Percentiles rank a stretch among this genome's conserved stretches.
Conservation (phyloP, 2,888 invertebrate species). For the Ormia ochracea region DNA sequence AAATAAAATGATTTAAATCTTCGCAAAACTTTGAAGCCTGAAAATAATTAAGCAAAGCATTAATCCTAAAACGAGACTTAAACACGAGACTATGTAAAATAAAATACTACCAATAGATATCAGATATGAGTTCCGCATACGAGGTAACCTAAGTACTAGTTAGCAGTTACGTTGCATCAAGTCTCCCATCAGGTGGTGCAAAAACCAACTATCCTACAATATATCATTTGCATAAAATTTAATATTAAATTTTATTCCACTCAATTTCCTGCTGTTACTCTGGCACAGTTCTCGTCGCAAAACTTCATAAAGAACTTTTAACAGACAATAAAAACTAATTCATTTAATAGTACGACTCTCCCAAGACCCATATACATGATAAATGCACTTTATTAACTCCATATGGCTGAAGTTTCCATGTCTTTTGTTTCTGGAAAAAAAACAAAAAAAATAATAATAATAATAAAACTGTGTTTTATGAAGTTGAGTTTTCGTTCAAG, state of each 20-base stretch:
- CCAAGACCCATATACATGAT: conserved; percentile 28
- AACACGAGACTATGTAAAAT: too few species aligned
- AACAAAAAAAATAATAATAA: background rate
- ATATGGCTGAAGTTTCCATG: conserved; percentile 3
- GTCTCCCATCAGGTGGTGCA: too few species aligned
- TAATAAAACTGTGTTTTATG: too few species aligned
- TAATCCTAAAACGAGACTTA: too few species aligned
- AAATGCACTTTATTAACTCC: conserved; percentile 39
- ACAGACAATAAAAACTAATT: conserved; percentile 47
- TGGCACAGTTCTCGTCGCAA: background rate
- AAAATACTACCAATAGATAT: too few species aligned
- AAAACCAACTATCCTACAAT: too few species aligned
- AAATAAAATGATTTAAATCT: too few species aligned
- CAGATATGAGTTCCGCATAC: too few species aligned
- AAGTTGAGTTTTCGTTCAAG: conserved; percentile 6
- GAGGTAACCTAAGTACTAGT: too few species aligned
- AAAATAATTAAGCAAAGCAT: too few species aligned
- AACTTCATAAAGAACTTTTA: conserved; percentile 27
- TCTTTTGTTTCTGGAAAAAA: background rate
- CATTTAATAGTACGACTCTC: conserved; percentile 46
- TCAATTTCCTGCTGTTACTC: background rate
- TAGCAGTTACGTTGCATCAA: too few species aligned
- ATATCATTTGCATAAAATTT: background rate
- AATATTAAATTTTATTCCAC: background rate
- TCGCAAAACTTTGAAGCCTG: too few species aligned